Base-by-base conservation (phyloP, 2,113 vertebrate species). In the Epinephelus moara region DNA sequence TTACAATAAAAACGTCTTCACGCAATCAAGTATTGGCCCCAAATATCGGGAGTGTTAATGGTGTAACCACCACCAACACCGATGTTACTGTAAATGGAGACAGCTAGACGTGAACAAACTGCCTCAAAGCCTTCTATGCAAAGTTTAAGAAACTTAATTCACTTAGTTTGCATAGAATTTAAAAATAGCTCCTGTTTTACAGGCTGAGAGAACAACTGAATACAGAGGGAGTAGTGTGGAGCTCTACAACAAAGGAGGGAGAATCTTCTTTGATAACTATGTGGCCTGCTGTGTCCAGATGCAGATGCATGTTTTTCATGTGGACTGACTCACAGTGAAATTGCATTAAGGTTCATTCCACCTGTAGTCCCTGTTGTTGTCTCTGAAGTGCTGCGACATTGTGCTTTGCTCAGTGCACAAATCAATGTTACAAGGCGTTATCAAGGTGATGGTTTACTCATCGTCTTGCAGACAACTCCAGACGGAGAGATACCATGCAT, bases 261-360 rank as follows among this genome's bases (percentile, higher is more conserved):
- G 94, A 42, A 96, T 98, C 86, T 97, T 86, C 91, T 98, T 98
- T 53, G 97, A 98, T 74, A 97, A 98, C 90, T 98, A 97, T 53
- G 96, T 98, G 84, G 96, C 97, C n/a, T 98, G 97, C 90, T 97
- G 96, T 67, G 96, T 98, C 68, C n/a, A 4, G 17, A 19, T 2
- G 55, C 57, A 78, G 47, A 49, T 3, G n/a, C 19, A 1, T 6
- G 60, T 33, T 30, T 30, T 30, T 30, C 30, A 30, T 30, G 4
- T 30, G 30, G 30, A 30, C 30, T 30, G 30, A 30, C 30, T 10
- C 70, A 52, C 45, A 4, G 2, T 3, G 37, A 52, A 19, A 55
- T 21, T 19, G 52, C 27, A 17, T 37, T 21, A 13, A 15, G 33
- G 62, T 57, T 33, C 1, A 14, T 14, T 70, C 49, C 59, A 17